A percentile compares a stretch with the other conserved stretches of the same genome.
These are phyloP conservation scores for Stigmatopora nigra DNA, from an alignment of 2,113 vertebrate species.

Conservation along the genomic window DNA sequence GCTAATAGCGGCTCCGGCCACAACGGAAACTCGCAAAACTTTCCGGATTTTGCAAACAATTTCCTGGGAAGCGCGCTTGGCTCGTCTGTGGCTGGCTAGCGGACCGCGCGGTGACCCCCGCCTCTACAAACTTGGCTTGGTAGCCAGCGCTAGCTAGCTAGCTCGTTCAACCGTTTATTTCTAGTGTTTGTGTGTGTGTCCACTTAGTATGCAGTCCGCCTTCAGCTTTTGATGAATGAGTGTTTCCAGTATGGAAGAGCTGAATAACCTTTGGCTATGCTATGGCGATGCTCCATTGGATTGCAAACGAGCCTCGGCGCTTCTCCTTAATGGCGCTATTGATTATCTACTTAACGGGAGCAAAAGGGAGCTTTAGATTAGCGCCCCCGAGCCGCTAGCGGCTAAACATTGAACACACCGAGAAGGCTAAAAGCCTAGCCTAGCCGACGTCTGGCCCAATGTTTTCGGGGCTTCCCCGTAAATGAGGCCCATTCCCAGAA, in stretches of 20 bases:
- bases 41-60: not conserved
- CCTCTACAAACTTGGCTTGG: no score
- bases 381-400: not conserved
- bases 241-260: constrained; percentile 7
- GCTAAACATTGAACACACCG: not conserved
- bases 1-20: no score
- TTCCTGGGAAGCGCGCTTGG: not conserved
- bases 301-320: not conserved
- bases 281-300: constrained; percentile 5
- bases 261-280: constrained; percentile 14
- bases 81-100: not conserved
- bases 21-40: constrained; percentile 3
- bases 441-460: constrained; percentile 18
- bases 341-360: not conserved
- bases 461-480: constrained; percentile 6
- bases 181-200: constrained; percentile 22
- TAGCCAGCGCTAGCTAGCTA: not conserved
- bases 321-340: constrained; percentile 1
- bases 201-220: not conserved
- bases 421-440: not conserved
- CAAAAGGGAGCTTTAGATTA: not conserved
- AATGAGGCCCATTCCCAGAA: not conserved
- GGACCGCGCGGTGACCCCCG: not conserved
- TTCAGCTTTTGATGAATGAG: constrained; percentile 44
- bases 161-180: constrained; percentile 19